A percentile compares a stretch with the other conserved stretches of the same genome.
Conservation (phyloP, 2,888 invertebrate species). For the Bombylius major region DNA sequence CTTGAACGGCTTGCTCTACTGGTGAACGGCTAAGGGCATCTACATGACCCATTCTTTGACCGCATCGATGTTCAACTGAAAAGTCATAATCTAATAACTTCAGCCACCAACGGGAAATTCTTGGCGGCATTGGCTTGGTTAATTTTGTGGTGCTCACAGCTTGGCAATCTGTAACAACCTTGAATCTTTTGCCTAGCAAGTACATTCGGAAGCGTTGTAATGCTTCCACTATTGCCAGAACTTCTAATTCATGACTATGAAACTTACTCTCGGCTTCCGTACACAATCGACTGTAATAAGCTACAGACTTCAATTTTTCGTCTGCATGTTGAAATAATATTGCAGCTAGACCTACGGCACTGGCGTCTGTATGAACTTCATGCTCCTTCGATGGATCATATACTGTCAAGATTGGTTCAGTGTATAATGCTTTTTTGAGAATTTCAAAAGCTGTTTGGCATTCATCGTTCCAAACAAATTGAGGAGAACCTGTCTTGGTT, state of each 20-base stretch:
- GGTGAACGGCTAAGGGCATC: not conserved
- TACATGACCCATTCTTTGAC: not conserved
- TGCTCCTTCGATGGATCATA: slow-evolving; percentile 17
- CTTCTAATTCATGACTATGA: slow-evolving; percentile 10
- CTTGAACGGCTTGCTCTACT: not conserved
- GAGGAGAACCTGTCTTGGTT: slow-evolving; percentile 6
- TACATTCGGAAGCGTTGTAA: slow-evolving; percentile 11
- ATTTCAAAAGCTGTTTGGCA: slow-evolving; percentile 7
- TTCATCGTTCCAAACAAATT: slow-evolving; percentile 11
- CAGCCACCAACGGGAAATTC: slow-evolving; percentile 14
- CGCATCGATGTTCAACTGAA: slow-evolving; percentile 9
- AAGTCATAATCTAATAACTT: slow-evolving; percentile 12
- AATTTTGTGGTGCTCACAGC: slow-evolving; percentile 12
- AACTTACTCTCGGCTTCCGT: slow-evolving; percentile 24
- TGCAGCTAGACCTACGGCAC: slow-evolving; percentile 21
- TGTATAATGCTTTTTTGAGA: slow-evolving; percentile 16
- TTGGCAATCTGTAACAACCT: slow-evolving; percentile 10
- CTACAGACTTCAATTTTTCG: slow-evolving; percentile 18
- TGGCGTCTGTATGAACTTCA: slow-evolving; percentile 28
- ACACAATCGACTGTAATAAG: slow-evolving; percentile 23
- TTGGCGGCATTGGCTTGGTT: slow-evolving; percentile 7
- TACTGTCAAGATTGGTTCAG: slow-evolving; percentile 19
- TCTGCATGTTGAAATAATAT: slow-evolving; percentile 22
- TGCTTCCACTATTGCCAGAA: slow-evolving; percentile 12
- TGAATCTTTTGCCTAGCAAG: slow-evolving; percentile 7